phyloP scores from a whole-genome alignment of 2,797 vertebrate genomes.

The Zenarchopterus dispar region DNA sequence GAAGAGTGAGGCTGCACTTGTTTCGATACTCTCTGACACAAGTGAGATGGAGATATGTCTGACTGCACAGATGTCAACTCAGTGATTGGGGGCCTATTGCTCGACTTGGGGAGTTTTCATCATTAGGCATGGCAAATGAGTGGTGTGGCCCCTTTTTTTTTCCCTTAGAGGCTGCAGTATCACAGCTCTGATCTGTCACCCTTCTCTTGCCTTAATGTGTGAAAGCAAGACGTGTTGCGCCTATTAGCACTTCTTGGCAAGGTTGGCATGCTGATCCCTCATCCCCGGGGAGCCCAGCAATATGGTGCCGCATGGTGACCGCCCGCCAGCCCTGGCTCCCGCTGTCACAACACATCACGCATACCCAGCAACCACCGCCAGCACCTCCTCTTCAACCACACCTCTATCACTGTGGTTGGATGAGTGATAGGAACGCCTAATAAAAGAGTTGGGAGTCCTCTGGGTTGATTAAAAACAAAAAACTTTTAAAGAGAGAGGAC shows the following conservation, averaged over 20 bases:
- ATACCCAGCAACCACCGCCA: constrained; percentile 61
- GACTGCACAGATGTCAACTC: constrained; percentile 36
- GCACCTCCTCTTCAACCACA: constrained; percentile 56
- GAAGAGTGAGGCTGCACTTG: constrained; percentile 27
- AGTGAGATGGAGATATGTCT: constrained; percentile 38
- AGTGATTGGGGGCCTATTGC: constrained; percentile 62
- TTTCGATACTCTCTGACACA: constrained; percentile 20
- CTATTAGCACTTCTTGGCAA: constrained; percentile 90
- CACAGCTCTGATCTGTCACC: constrained; percentile 90
- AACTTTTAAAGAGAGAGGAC: constrained; percentile 31
- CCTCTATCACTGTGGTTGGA: constrained; percentile 63
- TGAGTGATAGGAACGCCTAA: constrained; percentile 54
- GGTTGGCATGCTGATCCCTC: constrained; percentile 86
- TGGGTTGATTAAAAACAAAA: constrained; percentile 32
- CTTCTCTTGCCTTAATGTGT: constrained; percentile 88
- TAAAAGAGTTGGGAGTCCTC: constrained; percentile 43
- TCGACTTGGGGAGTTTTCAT: constrained; percentile 68
- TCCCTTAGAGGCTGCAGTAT: constrained; percentile 80
- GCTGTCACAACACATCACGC: constrained; percentile 86
- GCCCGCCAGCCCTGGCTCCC: constrained; percentile 80
- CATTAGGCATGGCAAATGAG: constrained; percentile 77
- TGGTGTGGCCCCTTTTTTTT: constrained; percentile 68
- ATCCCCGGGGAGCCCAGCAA: constrained; percentile 85
- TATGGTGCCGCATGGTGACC: constrained; percentile 85
- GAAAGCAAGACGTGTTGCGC: constrained; percentile 92